Evolutionary conservation across 2,797 vertebrate genomes (phyloP), one percentile per base, ranked within the genome.

Genomic region (Danio albolineatus): DNA sequence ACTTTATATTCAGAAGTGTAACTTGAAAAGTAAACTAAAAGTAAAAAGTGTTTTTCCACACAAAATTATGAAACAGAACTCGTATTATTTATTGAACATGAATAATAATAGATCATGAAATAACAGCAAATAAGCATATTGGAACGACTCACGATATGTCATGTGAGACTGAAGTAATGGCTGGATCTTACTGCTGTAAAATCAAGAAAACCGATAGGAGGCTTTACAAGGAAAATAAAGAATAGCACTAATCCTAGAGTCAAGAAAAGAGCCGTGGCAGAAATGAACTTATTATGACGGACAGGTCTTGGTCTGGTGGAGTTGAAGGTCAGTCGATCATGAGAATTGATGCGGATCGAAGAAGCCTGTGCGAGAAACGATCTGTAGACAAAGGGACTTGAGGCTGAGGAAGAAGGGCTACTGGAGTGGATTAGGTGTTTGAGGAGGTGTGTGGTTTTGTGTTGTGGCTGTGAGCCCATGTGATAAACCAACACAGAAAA

Each of bases 311-410:
- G 64, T 60, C 75, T 69, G 53, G 43, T 69, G 54, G 41, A 66
- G 41, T 17, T 67, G 51, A 59, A 78, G 65, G 76, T 61, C 56
- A 73, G 72, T 69, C 54, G 65, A 70, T 78, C 78, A 69, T 78
- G 65, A 69, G 64, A 69, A 69, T 53, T 60, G 65, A 41, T 78
- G 43, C 17, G 12, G 76, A 78, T 78, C 64, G 43, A 78, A 78
- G 65, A n/a, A 78, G 53, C n/a, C 53, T 9, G 12, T 77, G 21
- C 49, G 64, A 67, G 64, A 49, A 77, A 77, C 75, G 59, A 39
- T 43, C 56, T 17, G 43, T 38, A 61, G 72, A 61, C 56, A 61
- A 69, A 57, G 21, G 43, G 64, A 67, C 41, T 69, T 49, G n/a
- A 49, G 36, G 13, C 36, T 60, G 28, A 67, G 61, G 65, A 61